Evolutionary conservation across 2,888 invertebrate species (phyloP).

Genomic region (Pristionchus entomophagus): DNA sequence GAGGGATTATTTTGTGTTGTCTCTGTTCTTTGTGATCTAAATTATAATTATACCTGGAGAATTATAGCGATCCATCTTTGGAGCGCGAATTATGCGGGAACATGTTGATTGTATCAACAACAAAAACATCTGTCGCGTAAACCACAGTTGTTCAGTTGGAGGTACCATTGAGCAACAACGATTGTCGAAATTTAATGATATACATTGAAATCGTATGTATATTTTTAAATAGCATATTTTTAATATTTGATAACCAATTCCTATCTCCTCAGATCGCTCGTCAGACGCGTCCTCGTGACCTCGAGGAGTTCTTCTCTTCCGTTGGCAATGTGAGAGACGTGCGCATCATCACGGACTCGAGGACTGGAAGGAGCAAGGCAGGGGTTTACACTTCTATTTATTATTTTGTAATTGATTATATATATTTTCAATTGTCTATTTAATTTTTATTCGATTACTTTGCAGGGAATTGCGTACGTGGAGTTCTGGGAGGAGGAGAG

Average conservation of each 20-base stretch:
- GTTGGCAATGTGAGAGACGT: slow-evolving; percentile 97
- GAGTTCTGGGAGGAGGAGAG: slow-evolving; percentile 98
- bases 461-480: slow-evolving; percentile 94
- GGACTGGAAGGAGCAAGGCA: slow-evolving; percentile 93
- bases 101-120: no score
- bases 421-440: neutral
- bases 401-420: neutral
- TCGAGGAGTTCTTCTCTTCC: slow-evolving; percentile 95
- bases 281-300: slow-evolving; percentile 71
- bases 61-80: no score
- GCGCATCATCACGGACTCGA: slow-evolving; percentile 97
- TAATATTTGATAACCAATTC: neutral
- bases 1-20: neutral
- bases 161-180: no score
- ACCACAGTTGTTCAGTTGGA: no score
- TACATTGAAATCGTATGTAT: no score
- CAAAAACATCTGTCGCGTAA: no score
- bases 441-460: neutral
- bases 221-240: neutral
- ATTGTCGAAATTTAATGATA: no score
- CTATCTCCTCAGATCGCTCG: slow-evolving; percentile 64
- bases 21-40: no score
- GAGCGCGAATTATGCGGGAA: no score
- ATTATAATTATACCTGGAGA: no score
- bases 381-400: neutral